Conservation (phyloP, 2,888 invertebrate species). For the Exocentrus adspersus region DNA sequence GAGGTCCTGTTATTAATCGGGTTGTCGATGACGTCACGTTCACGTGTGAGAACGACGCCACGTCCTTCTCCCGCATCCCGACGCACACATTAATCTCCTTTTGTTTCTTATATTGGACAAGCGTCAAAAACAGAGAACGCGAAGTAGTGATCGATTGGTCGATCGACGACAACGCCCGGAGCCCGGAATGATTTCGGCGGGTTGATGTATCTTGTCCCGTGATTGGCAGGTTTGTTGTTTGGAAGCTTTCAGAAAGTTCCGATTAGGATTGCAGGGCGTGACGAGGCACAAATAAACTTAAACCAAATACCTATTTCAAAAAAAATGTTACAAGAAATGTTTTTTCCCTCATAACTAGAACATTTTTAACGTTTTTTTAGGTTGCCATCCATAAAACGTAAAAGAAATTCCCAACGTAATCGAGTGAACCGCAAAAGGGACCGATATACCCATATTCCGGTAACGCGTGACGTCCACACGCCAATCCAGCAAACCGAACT, state of each 20-base stretch:
- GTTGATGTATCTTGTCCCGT: not conserved
- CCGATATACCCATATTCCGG: not conserved
- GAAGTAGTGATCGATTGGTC: slow-evolving; percentile 26
- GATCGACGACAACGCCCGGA: not conserved
- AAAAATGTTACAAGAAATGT: too few species aligned
- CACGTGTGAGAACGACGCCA: slow-evolving; percentile 23
- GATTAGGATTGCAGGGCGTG: too few species aligned
- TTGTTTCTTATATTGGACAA: slow-evolving; percentile 28
- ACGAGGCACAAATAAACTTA: too few species aligned
- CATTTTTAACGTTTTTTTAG: too few species aligned
- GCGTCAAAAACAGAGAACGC: slow-evolving; percentile 32
- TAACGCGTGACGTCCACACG: not conserved
- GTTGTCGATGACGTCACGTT: slow-evolving; percentile 27
- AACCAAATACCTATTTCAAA: too few species aligned
- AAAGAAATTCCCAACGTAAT: too few species aligned
- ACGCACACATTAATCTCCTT: slow-evolving; percentile 27
- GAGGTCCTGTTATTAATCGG: too few species aligned
- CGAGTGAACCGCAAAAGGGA: slow-evolving; percentile 1
- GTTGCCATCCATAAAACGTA: too few species aligned
- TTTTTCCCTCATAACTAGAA: too few species aligned
- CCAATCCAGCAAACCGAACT: not conserved
- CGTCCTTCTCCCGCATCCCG: slow-evolving; percentile 17
- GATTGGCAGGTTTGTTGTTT: not conserved
- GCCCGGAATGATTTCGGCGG: not conserved
- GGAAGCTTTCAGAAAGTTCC: too few species aligned